Percentiles rank a stretch among this genome's conserved stretches.
These are phyloP conservation scores for Zelleria hepariella DNA, from an alignment of 2,888 invertebrate genomes.

Conservation along the genomic window DNA sequence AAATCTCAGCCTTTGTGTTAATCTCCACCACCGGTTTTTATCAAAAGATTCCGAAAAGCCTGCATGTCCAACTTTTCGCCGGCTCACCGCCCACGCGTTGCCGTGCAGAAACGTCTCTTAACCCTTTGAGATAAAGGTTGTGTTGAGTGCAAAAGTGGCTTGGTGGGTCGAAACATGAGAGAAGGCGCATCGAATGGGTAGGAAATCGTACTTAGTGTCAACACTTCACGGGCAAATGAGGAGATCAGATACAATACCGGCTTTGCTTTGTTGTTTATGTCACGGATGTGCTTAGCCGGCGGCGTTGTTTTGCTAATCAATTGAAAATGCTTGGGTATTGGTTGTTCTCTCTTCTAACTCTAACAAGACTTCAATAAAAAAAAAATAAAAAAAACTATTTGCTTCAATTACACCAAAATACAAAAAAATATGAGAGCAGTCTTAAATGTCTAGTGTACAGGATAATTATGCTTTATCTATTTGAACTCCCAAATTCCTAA, in stretches of 20 bases:
- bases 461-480: no score
- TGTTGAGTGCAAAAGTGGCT: conserved; percentile 13
- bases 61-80: conserved; percentile 3
- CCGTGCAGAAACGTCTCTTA: conserved; percentile 23
- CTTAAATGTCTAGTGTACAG: no score
- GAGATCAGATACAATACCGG: conserved; percentile 25
- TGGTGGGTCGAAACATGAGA: conserved; percentile 39
- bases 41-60: conserved; percentile 37
- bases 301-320: conserved; percentile 14
- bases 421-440: no score
- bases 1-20: conserved; percentile 7
- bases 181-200: conserved; percentile 52
- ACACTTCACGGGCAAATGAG: conserved; percentile 58
- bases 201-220: conserved; percentile 67
- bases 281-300: not conserved
- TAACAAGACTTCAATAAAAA: not conserved
- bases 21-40: conserved; percentile 15
- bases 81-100: not conserved
- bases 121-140: conserved; percentile 10
- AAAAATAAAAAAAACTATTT: not conserved
- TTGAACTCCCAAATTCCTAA: no score
- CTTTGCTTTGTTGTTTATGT: conserved; percentile 38
- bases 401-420: no score
- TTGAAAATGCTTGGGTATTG: not conserved
- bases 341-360: not conserved